Evolutionary conservation across 2,113 vertebrate species (phyloP), one percentile per base, ranked within the genome.

Genomic region (Cavia aperea): DNA sequence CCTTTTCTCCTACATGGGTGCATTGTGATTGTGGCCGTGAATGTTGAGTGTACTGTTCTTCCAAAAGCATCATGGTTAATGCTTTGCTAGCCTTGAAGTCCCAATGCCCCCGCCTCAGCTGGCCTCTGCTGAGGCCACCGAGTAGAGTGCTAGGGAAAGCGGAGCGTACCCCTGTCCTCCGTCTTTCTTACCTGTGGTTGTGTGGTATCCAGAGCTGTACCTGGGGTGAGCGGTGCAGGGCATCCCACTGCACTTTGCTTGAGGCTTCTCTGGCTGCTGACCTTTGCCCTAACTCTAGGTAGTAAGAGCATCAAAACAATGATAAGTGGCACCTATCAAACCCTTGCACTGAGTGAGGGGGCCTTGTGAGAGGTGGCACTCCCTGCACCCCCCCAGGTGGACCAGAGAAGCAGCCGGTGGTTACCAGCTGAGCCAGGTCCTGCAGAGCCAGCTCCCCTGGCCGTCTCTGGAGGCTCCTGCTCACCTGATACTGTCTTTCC

Each of bases 11-110:
- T 36, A 16, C 19, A 15, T 24, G 24, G 0, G 14, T 51, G n/a
- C 54, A 54, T 0, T 36, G 13, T n/a, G 13, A 23, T 19, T 4
- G 0, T 39, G 5, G 2, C 18, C 19, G 26, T 11, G 18, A 15
- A 0, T 0, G 15, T 39, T 39, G 39, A 39, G 39, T 49, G 26
- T n/a, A n/a, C 39, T 19, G 39, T 31, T 60, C 36, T 83, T n/a
- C 0, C 31, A 7, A n/a, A 46, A 62, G 46, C 26, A 11, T 13
- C 14, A 0, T 9, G 4, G 15, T 23, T 6, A 4, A 0, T 58
- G 29, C 13, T 36, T 49, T 79, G 49, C 54, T 36, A 49, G 15
- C 31, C 49, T 79, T 51, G 43, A 75, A 49, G 13, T 49, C 73
- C 46, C 12, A 49, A 78, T 78, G 23, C 49, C 19, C 29, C 49